These are phyloP conservation scores for Istiophorus platypterus DNA, from an alignment of 2,113 vertebrate species.

Conservation along the genomic window DNA sequence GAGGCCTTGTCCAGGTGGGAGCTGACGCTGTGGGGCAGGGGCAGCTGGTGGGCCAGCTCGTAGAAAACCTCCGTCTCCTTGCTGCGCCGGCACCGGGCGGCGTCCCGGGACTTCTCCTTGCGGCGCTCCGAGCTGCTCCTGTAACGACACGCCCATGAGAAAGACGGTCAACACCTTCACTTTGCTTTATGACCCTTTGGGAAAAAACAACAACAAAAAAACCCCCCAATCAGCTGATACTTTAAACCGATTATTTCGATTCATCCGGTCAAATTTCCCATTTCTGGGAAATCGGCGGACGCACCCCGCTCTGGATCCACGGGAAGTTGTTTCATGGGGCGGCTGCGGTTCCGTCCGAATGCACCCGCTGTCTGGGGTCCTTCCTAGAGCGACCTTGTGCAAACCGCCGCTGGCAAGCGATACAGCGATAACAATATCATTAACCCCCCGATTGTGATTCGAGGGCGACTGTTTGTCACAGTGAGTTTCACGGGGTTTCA, in stretches of 20 bases:
- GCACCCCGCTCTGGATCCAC: no score
- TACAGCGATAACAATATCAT: neutral
- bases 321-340: no score
- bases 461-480: neutral
- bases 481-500: neutral
- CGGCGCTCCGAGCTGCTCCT: slow-evolving; percentile 96
- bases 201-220: no score
- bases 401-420: neutral
- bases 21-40: slow-evolving; percentile 91
- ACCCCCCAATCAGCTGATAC: neutral
- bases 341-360: slow-evolving; percentile 2
- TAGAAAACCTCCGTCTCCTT: slow-evolving; percentile 99
- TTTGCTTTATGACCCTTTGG: neutral
- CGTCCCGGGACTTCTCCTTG: slow-evolving; percentile 98
- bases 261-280: neutral
- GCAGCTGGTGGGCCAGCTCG: slow-evolving; percentile 95
- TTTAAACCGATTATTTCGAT: neutral
- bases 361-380: neutral
- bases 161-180: neutral
- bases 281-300: no score
- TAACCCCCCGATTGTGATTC: slow-evolving; percentile 19
- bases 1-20: slow-evolving; percentile 98
- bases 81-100: slow-evolving; percentile 93
- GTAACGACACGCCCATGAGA: neutral
- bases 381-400: neutral